Evolutionary conservation across 2,797 vertebrate species (phyloP).

Genomic region (Syndactyla subalaris): DNA sequence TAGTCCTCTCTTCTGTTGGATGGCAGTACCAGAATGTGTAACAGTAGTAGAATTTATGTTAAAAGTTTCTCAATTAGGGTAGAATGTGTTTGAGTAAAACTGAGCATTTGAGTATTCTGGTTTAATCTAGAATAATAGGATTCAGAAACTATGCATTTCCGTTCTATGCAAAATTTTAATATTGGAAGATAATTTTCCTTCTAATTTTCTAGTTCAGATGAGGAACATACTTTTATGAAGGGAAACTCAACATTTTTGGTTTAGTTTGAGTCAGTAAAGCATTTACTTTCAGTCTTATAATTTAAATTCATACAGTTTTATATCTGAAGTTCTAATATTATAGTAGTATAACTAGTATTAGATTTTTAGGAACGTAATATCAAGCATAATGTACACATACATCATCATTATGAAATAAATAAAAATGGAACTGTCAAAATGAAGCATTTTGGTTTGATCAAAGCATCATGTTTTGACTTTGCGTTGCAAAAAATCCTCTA

Average conservation of each 20-base stretch:
- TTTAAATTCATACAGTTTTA: neutral
- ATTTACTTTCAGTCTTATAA: neutral
- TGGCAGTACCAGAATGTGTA: neutral
- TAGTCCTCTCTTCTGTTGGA: neutral
- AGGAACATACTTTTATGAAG: neutral
- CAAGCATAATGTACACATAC: slow-evolving; percentile 9
- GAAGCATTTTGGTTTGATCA: slow-evolving; percentile 5
- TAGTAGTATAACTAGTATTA: neutral
- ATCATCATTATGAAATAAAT: slow-evolving; percentile 36
- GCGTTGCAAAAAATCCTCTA: neutral
- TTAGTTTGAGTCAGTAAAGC: neutral
- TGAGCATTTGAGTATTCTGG: neutral
- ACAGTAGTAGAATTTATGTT: neutral
- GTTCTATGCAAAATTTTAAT: neutral
- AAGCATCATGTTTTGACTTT: neutral
- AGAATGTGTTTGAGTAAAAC: neutral
- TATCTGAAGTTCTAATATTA: neutral
- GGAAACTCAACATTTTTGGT: neutral
- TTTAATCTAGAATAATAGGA: neutral
- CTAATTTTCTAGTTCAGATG: neutral
- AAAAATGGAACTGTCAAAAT: slow-evolving; percentile 46
- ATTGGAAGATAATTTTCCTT: neutral
- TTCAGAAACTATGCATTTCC: neutral
- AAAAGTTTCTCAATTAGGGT: neutral
- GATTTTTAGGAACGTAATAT: slow-evolving; percentile 23